These are phyloP conservation scores for Patella ulyssiponensis DNA, from an alignment of 2,888 invertebrate species.

Conservation along the genomic window DNA sequence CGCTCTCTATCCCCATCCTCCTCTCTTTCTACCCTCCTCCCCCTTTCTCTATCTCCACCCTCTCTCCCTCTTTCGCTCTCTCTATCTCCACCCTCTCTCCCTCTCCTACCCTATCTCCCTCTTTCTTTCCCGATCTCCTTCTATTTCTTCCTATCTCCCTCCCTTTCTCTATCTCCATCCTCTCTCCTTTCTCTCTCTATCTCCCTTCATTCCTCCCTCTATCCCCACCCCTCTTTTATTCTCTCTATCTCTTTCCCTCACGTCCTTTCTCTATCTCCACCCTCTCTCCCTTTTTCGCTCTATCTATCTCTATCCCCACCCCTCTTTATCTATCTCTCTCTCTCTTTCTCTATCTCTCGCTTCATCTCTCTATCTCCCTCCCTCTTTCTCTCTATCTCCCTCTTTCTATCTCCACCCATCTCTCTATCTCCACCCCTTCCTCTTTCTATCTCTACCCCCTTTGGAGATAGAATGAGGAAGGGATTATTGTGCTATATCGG, in stretches of 20 bases:
- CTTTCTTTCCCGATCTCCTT: neutral
- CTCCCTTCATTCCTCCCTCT: neutral
- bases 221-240: neutral
- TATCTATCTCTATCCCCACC: neutral
- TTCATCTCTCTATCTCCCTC: no score
- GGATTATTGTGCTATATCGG: no score
- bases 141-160: neutral
- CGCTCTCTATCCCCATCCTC: neutral
- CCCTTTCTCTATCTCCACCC: neutral
- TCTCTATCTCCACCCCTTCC: no score
- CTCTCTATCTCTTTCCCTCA: fast-evolving
- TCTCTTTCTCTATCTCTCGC: no score
- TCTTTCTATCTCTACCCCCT: no score
- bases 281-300: neutral
- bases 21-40: fast-evolving
- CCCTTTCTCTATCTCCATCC: neutral
- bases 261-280: neutral
- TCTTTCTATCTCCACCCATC: no score
- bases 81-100: neutral
- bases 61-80: neutral
- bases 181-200: neutral
- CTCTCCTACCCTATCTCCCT: neutral
- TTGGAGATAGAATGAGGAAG: no score
- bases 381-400: no score
- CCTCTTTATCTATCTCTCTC: neutral